Evolutionary conservation across 2,113 vertebrate genomes (phyloP).

Genomic region (Anser cygnoides): DNA sequence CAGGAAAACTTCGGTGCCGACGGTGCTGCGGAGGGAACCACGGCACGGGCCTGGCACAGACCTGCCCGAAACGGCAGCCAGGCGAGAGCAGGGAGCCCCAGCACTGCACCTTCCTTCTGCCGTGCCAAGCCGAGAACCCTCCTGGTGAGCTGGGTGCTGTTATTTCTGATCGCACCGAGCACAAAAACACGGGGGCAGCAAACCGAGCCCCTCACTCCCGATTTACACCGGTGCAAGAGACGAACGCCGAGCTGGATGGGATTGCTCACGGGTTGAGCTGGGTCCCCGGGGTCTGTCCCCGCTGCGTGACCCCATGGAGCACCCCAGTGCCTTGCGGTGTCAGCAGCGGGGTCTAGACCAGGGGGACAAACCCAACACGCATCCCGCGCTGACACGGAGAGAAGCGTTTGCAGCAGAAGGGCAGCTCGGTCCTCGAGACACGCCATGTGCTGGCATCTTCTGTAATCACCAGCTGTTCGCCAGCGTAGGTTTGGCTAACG

Average conservation of each 20-base stretch:
- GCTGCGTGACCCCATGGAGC: not conserved
- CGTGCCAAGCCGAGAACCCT: not conserved
- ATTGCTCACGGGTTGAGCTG: not conserved
- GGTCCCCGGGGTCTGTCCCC: not conserved
- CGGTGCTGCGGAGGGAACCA: not conserved
- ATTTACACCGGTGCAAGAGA: not conserved
- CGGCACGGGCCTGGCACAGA: not conserved
- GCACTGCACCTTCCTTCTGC: fast-evolving
- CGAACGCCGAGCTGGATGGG: not conserved
- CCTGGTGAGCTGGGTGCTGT: fast-evolving
- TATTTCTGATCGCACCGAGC: not conserved
- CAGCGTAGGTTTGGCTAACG: not conserved
- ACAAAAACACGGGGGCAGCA: not conserved
- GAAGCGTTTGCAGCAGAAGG: not conserved
- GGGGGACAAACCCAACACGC: fast-evolving
- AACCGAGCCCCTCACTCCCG: not conserved
- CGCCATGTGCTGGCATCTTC: not conserved
- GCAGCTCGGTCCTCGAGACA: not conserved
- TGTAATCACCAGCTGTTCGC: not conserved
- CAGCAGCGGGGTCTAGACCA: not conserved
- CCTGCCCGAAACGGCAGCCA: not conserved
- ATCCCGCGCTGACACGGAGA: fast-evolving
- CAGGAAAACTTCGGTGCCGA: not conserved
- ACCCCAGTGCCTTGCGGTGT: fast-evolving
- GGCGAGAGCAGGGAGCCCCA: fast-evolving